Conservation (phyloP, 1,140 invertebrate genomes). For the Campoletis sonorensis region DNA sequence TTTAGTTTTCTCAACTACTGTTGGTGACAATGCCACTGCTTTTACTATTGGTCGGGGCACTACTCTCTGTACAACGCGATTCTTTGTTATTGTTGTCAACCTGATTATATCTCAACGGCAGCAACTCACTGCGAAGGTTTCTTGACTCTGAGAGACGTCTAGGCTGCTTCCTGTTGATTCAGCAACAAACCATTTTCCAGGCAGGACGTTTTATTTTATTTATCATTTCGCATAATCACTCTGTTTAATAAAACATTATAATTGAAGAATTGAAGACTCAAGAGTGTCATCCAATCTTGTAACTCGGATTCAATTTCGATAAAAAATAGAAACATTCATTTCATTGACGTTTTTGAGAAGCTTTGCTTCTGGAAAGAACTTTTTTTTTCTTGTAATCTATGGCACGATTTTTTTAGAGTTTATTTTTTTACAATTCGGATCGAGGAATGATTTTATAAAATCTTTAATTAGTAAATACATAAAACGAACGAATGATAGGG, state of each 20-base stretch:
- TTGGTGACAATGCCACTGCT: not conserved
- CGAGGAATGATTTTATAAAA: no score
- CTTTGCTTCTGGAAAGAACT: no score
- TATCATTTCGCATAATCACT: not conserved
- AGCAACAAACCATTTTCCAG: not conserved
- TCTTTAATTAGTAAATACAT: no score
- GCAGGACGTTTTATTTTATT: not conserved
- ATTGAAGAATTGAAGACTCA: no score
- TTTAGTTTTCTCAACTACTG: not conserved
- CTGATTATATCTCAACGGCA: not conserved
- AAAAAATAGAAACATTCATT: no score
- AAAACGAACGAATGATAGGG: no score
- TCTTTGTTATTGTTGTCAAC: slow-evolving; percentile 26
- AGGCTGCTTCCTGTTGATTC: slow-evolving; percentile 29
- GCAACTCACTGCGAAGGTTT: slow-evolving; percentile 19
- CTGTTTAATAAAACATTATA: not conserved
- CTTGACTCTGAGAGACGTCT: not conserved
- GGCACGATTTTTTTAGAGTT: no score
- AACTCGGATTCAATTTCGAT: no score
- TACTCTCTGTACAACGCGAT: not conserved
- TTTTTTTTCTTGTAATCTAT: no score
- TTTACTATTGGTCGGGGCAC: not conserved
- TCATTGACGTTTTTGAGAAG: no score
- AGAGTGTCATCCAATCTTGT: no score
- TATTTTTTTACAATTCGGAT: no score